Percentiles rank a stretch among this genome's conserved stretches.
Conservation (phyloP, 2,113 vertebrate genomes). For the Cephalopterus ornatus region DNA sequence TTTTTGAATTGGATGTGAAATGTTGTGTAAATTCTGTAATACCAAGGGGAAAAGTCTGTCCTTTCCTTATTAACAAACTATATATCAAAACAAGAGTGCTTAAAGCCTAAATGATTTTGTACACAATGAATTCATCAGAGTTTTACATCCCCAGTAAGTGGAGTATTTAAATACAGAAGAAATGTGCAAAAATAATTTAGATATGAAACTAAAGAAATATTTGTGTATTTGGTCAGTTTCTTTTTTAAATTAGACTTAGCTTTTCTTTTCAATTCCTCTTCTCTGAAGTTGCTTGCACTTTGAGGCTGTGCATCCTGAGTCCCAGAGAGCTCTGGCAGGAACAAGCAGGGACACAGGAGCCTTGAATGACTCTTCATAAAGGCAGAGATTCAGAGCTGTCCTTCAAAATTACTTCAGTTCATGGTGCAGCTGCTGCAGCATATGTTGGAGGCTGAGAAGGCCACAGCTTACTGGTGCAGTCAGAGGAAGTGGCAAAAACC, state of each 20-base stretch:
- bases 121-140: neutral
- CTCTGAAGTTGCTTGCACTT: neutral
- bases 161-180: neutral
- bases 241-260: neutral
- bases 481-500: neutral
- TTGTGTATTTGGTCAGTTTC: neutral
- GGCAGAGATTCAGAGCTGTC: neutral
- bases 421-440: accelerated
- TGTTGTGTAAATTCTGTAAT: constrained; percentile 9
- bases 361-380: neutral
- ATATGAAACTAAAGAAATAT: neutral
- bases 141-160: neutral
- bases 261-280: neutral
- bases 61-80: constrained; percentile 33
- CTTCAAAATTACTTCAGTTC: neutral
- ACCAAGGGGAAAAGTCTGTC: constrained; percentile 33
- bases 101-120: neutral
- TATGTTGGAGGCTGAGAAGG: neutral
- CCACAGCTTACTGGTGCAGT: neutral
- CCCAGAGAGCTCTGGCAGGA: neutral
- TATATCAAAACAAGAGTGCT: neutral
- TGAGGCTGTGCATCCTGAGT: neutral
- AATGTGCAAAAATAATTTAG: neutral
- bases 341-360: neutral
- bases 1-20: constrained; percentile 13